phyloP scores from a whole-genome alignment of 2,113 vertebrate genomes.

The Rutilus rutilus region DNA sequence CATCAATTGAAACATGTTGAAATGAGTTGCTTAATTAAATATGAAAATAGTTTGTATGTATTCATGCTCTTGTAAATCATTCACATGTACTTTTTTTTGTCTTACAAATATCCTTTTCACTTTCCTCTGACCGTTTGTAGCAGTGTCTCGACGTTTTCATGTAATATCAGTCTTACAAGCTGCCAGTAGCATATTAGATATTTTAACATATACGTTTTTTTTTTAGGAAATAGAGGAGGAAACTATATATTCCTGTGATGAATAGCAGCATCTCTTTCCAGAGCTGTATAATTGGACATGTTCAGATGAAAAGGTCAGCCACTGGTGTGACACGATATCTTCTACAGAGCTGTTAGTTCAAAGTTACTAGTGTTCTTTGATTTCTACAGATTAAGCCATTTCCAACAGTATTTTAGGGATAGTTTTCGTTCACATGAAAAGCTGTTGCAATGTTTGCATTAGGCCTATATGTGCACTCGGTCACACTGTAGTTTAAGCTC shows the following conservation, averaged over 20 bases:
- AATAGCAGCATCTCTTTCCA: constrained; percentile 2
- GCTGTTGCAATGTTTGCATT: too few relatives aligned
- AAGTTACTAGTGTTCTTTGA: not conserved
- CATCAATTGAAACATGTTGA: not conserved
- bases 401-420: not conserved
- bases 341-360: not conserved
- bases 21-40: not conserved
- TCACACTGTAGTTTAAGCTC: too few relatives aligned
- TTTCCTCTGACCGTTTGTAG: not conserved
- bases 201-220: not conserved
- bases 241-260: not conserved
- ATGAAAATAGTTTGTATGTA: not conserved
- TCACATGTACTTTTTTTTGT: not conserved
- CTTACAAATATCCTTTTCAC: not conserved
- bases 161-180: not conserved
- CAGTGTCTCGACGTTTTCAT: not conserved
- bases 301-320: constrained; percentile 12
- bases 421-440: too few relatives aligned
- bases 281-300: not conserved
- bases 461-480: too few relatives aligned
- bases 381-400: not conserved
- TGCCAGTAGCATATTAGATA: not conserved
- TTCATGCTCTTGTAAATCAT: not conserved
- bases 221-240: not conserved
- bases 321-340: not conserved